A percentile compares a stretch with the other conserved stretches of the same genome.
phyloP scores from a whole-genome alignment of 64 coral and sea anemone genomes.

The Pocillopora damicornis region DNA sequence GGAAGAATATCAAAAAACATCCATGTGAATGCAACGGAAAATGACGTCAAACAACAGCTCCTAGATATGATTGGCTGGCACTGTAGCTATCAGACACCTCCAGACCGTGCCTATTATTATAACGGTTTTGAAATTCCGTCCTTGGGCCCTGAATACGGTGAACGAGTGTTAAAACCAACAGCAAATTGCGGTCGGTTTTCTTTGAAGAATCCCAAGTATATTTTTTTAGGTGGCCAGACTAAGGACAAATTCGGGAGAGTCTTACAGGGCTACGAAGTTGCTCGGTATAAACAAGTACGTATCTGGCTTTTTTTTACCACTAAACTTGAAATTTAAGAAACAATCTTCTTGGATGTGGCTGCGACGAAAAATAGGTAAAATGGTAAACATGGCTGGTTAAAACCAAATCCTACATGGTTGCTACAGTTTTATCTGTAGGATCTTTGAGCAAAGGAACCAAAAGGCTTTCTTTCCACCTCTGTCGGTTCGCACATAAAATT shows the following conservation, averaged over 20 bases:
- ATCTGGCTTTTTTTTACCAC: not conserved
- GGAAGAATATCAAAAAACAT: conserved; percentile 48
- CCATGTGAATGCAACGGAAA: conserved; percentile 22
- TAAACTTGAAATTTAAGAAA: too few relatives aligned
- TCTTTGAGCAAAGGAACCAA: too few relatives aligned
- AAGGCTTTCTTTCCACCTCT: too few relatives aligned
- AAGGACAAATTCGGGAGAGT: conserved; percentile 33
- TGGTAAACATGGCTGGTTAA: too few relatives aligned
- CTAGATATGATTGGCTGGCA: conserved; percentile 55
- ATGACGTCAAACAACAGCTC: conserved; percentile 25
- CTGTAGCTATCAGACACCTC: conserved; percentile 49
- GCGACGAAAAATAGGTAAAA: too few relatives aligned
- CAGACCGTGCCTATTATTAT: conserved; percentile 53
- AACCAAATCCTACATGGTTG: too few relatives aligned
- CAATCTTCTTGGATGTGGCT: too few relatives aligned
- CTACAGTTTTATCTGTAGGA: too few relatives aligned
- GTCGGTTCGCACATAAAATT: too few relatives aligned
- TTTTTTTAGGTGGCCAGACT: conserved; percentile 43
- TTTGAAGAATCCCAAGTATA: conserved; percentile 48
- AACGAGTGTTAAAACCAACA: conserved; percentile 27
- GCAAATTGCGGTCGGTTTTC: conserved; percentile 51
- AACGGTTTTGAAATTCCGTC: conserved; percentile 46
- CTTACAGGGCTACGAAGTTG: conserved; percentile 42
- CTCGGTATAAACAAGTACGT: conserved; percentile 53
- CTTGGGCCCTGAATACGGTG: conserved; percentile 37